Percentiles rank a stretch among this genome's conserved stretches.
phyloP scores from a whole-genome alignment of 2,113 vertebrate genomes.

The Montifringilla adamsi region DNA sequence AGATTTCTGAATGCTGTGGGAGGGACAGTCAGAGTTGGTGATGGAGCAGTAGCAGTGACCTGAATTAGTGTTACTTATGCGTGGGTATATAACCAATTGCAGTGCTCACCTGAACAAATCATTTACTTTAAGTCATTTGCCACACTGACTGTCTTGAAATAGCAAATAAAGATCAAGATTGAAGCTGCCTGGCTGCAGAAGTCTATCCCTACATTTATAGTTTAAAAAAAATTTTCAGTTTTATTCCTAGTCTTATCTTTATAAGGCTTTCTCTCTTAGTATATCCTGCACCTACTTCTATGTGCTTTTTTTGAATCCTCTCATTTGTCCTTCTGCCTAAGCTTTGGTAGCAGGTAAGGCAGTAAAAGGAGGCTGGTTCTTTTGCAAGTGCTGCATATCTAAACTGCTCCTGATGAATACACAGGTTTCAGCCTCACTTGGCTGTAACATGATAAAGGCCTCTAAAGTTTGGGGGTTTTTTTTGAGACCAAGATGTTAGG shows the following conservation, averaged over 20 bases:
- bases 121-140: neutral
- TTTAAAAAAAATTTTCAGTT: neutral
- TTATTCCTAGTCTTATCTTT: neutral
- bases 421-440: neutral
- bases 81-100: neutral
- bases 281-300: neutral
- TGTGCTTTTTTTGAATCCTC: neutral
- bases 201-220: neutral
- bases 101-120: neutral
- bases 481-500: neutral
- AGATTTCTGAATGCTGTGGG: neutral
- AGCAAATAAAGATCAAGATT: neutral
- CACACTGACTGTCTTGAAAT: neutral
- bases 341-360: neutral
- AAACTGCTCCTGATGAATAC: neutral
- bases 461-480: accelerated
- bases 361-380: neutral
- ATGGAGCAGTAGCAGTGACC: neutral
- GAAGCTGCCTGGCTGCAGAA: neutral
- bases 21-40: neutral
- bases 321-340: neutral
- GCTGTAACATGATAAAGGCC: neutral
- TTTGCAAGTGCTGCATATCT: neutral
- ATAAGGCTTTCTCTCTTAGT: neutral
- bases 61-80: accelerated